These are phyloP conservation scores for Gobio gobio DNA, from an alignment of 2,113 vertebrate genomes.

Conservation along the genomic window DNA sequence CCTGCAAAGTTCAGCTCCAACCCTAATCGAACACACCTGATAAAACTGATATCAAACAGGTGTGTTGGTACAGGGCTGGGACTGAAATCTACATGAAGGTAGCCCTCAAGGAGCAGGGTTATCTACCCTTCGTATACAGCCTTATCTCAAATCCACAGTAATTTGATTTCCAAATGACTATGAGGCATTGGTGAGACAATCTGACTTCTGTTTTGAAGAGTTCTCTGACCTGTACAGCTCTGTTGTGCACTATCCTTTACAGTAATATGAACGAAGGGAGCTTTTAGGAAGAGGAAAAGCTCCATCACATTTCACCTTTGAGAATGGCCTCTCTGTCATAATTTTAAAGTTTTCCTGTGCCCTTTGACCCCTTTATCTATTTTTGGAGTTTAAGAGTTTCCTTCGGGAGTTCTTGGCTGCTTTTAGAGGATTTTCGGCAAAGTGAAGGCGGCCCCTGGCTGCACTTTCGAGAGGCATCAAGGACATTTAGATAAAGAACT, in stretches of 20 bases:
- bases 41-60: not conserved
- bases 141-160: not conserved
- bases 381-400: not conserved
- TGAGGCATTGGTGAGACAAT: not conserved
- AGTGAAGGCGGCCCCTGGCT: not conserved
- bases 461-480: constrained; percentile 3
- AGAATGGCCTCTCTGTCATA: not conserved
- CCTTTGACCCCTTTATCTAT: constrained; percentile 38
- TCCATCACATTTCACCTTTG: not conserved
- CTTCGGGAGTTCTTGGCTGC: constrained; percentile 22
- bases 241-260: not conserved
- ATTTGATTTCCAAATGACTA: not conserved
- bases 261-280: not conserved
- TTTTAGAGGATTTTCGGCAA: constrained; percentile 22
- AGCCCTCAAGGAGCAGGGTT: not conserved
- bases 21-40: not conserved
- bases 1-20: not conserved
- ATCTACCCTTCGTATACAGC: not conserved
- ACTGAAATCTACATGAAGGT: not conserved
- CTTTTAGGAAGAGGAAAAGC: not conserved
- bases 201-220: no score
- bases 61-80: not conserved
- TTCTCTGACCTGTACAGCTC: not conserved
- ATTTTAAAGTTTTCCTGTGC: not conserved
- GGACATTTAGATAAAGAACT: not conserved